phyloP scores from a whole-genome alignment of 2,888 invertebrate genomes.

The Napeogenes sylphis region DNA sequence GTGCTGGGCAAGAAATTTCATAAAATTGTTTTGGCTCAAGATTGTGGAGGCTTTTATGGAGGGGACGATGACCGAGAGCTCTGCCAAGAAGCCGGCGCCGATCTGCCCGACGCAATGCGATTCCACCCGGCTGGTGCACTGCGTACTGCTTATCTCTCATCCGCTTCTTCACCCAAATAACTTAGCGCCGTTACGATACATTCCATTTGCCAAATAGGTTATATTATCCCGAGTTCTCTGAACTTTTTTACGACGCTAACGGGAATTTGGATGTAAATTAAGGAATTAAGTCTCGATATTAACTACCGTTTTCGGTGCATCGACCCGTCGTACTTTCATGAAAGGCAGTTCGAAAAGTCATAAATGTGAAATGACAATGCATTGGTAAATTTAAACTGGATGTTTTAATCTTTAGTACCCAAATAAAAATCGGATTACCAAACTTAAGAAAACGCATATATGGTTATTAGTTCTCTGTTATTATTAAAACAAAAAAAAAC shows the following conservation, averaged over 20 bases:
- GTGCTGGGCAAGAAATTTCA: conserved; percentile 72
- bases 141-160: conserved; percentile 58
- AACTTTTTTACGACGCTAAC: conserved; percentile 29
- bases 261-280: conserved; percentile 25
- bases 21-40: conserved; percentile 73
- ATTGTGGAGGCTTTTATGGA: conserved; percentile 70
- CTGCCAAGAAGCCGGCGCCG: conserved; percentile 75
- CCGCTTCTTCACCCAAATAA: conserved; percentile 56
- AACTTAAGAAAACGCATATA: not conserved
- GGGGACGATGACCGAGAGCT: conserved; percentile 70
- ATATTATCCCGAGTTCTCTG: conserved; percentile 25
- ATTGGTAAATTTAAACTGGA: conserved; percentile 13
- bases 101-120: conserved; percentile 69
- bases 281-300: conserved; percentile 21
- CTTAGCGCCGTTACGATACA: conserved; percentile 56
- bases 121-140: conserved; percentile 61
- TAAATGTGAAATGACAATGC: conserved; percentile 8
- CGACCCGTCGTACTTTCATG: conserved; percentile 27
- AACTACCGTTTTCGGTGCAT: conserved; percentile 30
- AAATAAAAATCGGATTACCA: conserved; percentile 12
- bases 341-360: conserved; percentile 16
- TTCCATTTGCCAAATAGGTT: conserved; percentile 61
- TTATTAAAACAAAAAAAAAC: too few species aligned
- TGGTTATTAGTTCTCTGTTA: too few species aligned
- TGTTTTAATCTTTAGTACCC: conserved; percentile 9